Percentiles rank a stretch among this genome's conserved stretches.
phyloP scores from a whole-genome alignment of 2,888 invertebrate genomes.

The Himalopsyche tibetana region DNA sequence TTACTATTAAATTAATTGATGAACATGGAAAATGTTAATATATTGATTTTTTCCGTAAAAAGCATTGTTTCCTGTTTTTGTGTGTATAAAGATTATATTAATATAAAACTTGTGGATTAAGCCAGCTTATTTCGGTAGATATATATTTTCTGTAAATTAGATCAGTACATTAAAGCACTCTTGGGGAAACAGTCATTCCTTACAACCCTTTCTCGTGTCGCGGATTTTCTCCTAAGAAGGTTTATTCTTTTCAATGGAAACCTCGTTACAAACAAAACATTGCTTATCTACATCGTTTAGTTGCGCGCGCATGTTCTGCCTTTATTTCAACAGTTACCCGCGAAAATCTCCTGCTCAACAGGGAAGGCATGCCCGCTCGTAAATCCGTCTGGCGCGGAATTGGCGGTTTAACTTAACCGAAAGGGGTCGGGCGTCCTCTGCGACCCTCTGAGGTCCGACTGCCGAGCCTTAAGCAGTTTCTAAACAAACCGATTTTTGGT shows the following conservation, averaged over 20 bases:
- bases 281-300: conserved; percentile 62
- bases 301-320: conserved; percentile 63
- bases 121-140: too few species aligned
- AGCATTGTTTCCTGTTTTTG: too few species aligned
- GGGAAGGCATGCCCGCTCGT: conserved; percentile 63
- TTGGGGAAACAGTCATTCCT: conserved; percentile 3
- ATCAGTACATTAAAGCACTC: conserved; percentile 25
- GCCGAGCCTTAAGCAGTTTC: conserved; percentile 24
- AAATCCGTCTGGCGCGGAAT: conserved; percentile 64
- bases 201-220: conserved; percentile 33
- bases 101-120: too few species aligned
- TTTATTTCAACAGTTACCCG: conserved; percentile 57
- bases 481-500: conserved; percentile 5
- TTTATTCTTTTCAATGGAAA: conserved; percentile 64
- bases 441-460: conserved; percentile 15
- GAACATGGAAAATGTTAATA: too few species aligned
- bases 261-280: conserved; percentile 64
- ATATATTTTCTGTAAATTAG: neutral
- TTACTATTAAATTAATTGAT: too few species aligned
- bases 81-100: too few species aligned
- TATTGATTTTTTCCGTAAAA: too few species aligned
- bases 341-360: conserved; percentile 61
- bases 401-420: conserved; percentile 64
- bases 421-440: conserved; percentile 46
- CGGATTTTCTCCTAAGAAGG: conserved; percentile 49